Conservation (phyloP, 92 coral and sea anemone genomes). For the Galaxea fascicularis region DNA sequence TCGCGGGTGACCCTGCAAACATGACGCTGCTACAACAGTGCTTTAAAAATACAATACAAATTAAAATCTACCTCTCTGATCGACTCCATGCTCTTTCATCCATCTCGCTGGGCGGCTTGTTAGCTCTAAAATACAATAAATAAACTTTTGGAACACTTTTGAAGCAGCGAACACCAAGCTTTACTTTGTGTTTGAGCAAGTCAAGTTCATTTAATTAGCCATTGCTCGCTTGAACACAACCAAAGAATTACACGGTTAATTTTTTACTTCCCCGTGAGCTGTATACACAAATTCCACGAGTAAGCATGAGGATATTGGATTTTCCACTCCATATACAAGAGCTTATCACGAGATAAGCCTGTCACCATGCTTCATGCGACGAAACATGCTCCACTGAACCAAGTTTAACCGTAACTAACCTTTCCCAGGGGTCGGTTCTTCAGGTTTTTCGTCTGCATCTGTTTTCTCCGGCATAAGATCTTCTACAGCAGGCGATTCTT, state of each 20-base stretch:
- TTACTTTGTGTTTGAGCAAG: neutral
- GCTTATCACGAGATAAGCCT: neutral
- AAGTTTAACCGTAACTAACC: constrained; percentile 12
- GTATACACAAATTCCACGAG: neutral
- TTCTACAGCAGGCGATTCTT: constrained; percentile 44
- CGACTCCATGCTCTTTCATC: constrained; percentile 89
- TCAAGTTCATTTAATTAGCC: neutral
- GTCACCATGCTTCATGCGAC: neutral
- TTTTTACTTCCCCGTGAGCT: neutral
- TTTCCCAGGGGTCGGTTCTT: constrained; percentile 7
- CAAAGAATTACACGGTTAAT: neutral
- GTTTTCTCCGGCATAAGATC: constrained; percentile 24
- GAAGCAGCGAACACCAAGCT: neutral
- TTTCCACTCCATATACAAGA: neutral
- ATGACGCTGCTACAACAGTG: neutral
- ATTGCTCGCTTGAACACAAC: neutral
- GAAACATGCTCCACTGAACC: neutral
- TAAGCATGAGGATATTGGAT: neutral
- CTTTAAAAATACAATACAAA: constrained; percentile 4
- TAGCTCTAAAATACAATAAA: constrained; percentile 71
- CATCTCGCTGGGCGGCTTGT: constrained; percentile 95
- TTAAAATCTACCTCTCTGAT: constrained; percentile 75
- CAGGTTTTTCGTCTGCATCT: constrained; percentile 45
- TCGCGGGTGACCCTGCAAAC: constrained; percentile 8
- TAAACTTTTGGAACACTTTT: neutral